A percentile compares a stretch with the other conserved stretches of the same genome.
Evolutionary conservation across 2,888 invertebrate genomes (phyloP).

Genomic region (Adelognathus sp.): DNA sequence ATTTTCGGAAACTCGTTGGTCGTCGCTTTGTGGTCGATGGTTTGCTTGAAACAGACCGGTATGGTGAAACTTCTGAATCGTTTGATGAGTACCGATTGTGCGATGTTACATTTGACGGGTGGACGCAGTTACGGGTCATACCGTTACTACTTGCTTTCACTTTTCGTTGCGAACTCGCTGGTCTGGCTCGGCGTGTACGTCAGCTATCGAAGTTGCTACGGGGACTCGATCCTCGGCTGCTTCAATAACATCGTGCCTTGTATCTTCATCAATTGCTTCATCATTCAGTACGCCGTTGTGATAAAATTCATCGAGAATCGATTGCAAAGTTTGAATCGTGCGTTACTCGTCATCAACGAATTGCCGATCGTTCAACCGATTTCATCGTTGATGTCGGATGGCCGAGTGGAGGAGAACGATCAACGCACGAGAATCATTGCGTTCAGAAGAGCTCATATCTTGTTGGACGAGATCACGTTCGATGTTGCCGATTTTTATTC

Average conservation of each 20-base stretch:
- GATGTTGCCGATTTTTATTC: slow-evolving; percentile 45
- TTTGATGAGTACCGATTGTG: background rate
- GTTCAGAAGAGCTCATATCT: slow-evolving; percentile 10
- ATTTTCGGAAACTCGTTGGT: background rate
- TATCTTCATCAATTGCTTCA: slow-evolving; percentile 14
- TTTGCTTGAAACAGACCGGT: background rate
- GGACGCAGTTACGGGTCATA: background rate
- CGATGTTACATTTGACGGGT: background rate
- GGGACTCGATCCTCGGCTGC: background rate
- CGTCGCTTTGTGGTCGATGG: background rate
- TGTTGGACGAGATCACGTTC: slow-evolving; percentile 13
- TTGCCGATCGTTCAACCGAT: background rate
- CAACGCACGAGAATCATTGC: slow-evolving; percentile 9
- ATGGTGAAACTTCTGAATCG: background rate
- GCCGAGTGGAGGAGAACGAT: background rate
- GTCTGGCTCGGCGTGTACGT: background rate
- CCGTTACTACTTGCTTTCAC: background rate
- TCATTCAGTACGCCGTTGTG: slow-evolving; percentile 55
- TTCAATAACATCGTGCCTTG: slow-evolving; percentile 10
- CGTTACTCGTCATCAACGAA: background rate
- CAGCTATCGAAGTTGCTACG: background rate
- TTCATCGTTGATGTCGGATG: background rate
- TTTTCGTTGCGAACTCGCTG: background rate
- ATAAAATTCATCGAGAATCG: slow-evolving; percentile 25
- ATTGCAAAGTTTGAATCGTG: slow-evolving; percentile 49